Evolutionary conservation across 2,113 vertebrate species (phyloP).

Genomic region (Cyphomyrus discorhynchus): DNA sequence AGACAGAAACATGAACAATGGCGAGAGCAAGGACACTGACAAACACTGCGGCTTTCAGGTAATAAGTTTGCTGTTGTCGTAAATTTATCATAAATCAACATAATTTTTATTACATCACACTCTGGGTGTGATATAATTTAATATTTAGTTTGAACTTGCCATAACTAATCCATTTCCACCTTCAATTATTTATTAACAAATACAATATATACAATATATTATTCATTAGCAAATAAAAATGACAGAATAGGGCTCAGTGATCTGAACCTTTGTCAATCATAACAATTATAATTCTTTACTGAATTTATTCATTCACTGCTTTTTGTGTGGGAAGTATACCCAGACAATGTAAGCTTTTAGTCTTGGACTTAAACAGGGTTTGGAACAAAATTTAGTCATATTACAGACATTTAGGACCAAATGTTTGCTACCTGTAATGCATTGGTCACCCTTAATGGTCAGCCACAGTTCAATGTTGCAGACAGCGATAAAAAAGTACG

Average conservation of each 20-base stretch:
- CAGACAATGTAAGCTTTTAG: background rate
- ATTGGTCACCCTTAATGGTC: background rate
- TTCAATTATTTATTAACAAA: background rate
- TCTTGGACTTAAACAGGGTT: background rate
- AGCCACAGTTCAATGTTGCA: conserved; percentile 6
- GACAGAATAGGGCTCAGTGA: background rate
- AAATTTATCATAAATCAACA: conserved; percentile 3
- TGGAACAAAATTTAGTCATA: background rate
- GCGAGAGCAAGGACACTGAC: background rate
- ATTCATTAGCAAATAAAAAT: background rate
- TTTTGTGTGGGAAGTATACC: background rate
- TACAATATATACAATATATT: background rate
- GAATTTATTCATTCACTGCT: background rate
- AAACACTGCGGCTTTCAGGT: background rate
- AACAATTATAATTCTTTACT: background rate
- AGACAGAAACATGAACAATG: background rate
- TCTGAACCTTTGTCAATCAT: background rate
- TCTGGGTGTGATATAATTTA: background rate
- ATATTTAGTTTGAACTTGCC: background rate
- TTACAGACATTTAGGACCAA: background rate
- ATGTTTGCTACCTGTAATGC: background rate
- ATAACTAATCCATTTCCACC: background rate
- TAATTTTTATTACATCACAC: background rate
- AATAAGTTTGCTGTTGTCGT: background rate
- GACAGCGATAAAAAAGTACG: background rate